phyloP scores from a whole-genome alignment of 1,140 invertebrate genomes.

The Leptopilina boulardi region DNA sequence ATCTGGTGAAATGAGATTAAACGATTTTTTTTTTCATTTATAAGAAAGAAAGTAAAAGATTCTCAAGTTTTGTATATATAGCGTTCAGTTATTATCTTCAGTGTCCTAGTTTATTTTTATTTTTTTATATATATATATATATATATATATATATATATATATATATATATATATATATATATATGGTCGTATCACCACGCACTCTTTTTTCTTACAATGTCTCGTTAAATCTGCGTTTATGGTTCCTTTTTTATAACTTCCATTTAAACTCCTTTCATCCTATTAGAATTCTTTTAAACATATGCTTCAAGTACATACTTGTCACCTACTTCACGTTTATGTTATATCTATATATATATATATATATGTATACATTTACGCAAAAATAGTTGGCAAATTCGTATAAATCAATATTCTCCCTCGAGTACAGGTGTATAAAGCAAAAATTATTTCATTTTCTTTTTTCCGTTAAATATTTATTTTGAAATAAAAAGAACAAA shows the following conservation, averaged over 20 bases:
- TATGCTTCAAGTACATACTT: neutral
- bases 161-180: neutral
- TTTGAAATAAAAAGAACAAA: too few species aligned
- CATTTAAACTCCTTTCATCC: neutral
- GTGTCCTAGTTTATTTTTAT: neutral
- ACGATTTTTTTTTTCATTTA: neutral
- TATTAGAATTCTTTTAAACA: neutral
- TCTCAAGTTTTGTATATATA: neutral
- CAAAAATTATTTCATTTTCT: too few species aligned
- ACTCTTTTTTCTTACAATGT: neutral
- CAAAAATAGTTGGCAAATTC: neutral
- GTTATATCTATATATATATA: too few species aligned
- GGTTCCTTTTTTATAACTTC: neutral
- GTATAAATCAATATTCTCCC: neutral
- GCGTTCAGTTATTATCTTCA: neutral
- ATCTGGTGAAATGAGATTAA: neutral
- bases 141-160: too few species aligned
- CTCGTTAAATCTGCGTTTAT: conserved; percentile 23
- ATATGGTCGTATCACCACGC: too few species aligned
- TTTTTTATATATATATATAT: neutral
- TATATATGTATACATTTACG: too few species aligned
- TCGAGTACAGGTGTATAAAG: too few species aligned
- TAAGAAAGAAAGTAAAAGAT: neutral
- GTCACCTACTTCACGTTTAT: neutral
- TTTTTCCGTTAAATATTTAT: too few species aligned